Evolutionary conservation across 2,113 vertebrate genomes (phyloP).

Genomic region (Artemisiospiza belli): DNA sequence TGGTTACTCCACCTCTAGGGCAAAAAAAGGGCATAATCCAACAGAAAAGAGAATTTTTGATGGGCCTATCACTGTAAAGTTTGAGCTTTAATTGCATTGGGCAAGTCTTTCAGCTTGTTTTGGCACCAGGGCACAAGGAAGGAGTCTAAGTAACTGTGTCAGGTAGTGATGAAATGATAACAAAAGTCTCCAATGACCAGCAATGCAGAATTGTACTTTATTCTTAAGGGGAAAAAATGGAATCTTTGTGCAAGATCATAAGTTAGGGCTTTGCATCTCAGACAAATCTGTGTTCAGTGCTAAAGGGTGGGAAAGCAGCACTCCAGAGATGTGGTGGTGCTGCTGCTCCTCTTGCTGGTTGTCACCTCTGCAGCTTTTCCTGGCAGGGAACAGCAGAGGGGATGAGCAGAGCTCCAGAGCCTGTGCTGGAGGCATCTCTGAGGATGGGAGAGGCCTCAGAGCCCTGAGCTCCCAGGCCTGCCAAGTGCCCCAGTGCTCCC

Average conservation of each 20-base stretch:
- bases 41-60: not conserved
- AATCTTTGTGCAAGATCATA: not conserved
- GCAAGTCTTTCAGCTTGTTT: not conserved
- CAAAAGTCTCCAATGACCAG: not conserved
- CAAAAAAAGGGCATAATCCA: not conserved
- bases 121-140: not conserved
- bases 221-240: not conserved
- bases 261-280: not conserved
- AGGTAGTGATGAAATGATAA: not conserved
- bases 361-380: not conserved
- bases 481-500: accelerated
- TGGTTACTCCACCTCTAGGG: not conserved
- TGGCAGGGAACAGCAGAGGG: not conserved
- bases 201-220: not conserved
- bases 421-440: not conserved
- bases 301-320: not conserved
- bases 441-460: not conserved
- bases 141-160: not conserved
- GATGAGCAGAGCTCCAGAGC: not conserved
- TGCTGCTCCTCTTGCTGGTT: not conserved
- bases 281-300: not conserved
- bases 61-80: not conserved
- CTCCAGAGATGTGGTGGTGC: not conserved
- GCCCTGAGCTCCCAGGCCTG: not conserved
- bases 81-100: not conserved